phyloP scores from a whole-genome alignment of 2,797 vertebrate species.

The Acrossocheilus wenchowensis region DNA sequence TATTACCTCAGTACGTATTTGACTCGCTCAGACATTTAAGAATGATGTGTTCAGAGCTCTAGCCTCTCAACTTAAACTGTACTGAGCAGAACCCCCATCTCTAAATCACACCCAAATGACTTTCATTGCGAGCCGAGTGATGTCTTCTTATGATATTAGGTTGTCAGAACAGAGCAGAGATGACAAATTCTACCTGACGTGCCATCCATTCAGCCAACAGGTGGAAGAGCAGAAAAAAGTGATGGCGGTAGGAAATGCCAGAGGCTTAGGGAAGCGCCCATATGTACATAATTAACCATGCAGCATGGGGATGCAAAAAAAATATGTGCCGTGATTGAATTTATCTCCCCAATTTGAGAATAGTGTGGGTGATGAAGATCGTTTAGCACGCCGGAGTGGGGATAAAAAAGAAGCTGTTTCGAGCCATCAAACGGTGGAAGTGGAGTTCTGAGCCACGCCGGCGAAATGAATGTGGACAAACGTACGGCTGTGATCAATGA shows the following conservation, averaged over 20 bases:
- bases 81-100: slow-evolving; percentile 32
- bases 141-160: slow-evolving; percentile 51
- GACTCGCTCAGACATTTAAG: slow-evolving; percentile 17
- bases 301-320: slow-evolving; percentile 50
- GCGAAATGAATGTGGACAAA: slow-evolving; percentile 63
- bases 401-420: slow-evolving; percentile 45
- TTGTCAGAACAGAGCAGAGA: slow-evolving; percentile 53
- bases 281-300: slow-evolving; percentile 61
- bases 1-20: slow-evolving; percentile 21
- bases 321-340: slow-evolving; percentile 57
- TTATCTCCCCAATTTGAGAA: slow-evolving; percentile 55
- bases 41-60: slow-evolving; percentile 22
- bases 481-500: slow-evolving; percentile 62
- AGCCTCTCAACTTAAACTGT: slow-evolving; percentile 29
- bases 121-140: slow-evolving; percentile 51
- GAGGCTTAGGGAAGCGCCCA: slow-evolving; percentile 39
- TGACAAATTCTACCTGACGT: slow-evolving; percentile 55
- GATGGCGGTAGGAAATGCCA: slow-evolving; percentile 39
- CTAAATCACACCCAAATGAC: slow-evolving; percentile 52
- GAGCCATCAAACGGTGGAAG: slow-evolving; percentile 49
- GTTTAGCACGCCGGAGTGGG: slow-evolving; percentile 29
- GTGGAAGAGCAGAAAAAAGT: slow-evolving; percentile 38
- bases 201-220: slow-evolving; percentile 55
- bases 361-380: slow-evolving; percentile 48
- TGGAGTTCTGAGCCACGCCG: slow-evolving; percentile 48